Conservation (phyloP, 2,888 invertebrate species). For the Choristoneura rosaceana region DNA sequence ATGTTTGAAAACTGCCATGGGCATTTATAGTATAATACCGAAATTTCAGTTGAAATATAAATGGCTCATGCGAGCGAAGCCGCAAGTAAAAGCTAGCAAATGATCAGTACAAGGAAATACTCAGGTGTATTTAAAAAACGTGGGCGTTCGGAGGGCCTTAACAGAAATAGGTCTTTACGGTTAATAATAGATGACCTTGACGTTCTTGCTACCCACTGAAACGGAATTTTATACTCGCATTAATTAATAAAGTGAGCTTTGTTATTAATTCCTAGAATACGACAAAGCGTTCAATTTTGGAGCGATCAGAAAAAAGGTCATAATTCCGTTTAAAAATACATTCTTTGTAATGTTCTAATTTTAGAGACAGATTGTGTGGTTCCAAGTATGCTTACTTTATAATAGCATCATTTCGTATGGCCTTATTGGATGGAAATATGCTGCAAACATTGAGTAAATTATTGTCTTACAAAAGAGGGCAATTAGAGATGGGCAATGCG, state of each 20-base stretch:
- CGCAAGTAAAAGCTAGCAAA: no score
- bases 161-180: constrained; percentile 20
- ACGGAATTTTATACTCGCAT: constrained; percentile 4
- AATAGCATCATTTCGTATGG: no score
- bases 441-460: no score
- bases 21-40: no score
- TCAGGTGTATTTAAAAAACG: neutral
- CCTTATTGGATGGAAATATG: no score
- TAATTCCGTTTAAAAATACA: neutral
- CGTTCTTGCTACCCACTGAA: constrained; percentile 17
- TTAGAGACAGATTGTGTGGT: neutral
- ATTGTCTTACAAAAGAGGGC: no score
- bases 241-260: constrained; percentile 30
- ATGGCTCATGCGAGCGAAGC: no score
- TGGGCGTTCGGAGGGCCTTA: constrained; percentile 4
- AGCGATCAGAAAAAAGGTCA: neutral
- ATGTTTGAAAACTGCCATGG: no score
- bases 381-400: no score
- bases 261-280: constrained; percentile 13
- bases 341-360: neutral
- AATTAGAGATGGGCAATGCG: no score
- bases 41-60: no score
- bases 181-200: constrained; percentile 29
- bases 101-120: no score
- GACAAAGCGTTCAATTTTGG: neutral